Percentiles rank a stretch among this genome's conserved stretches.
Evolutionary conservation across 2,888 invertebrate genomes (phyloP).

Genomic region (Tubulanus polymorphus): DNA sequence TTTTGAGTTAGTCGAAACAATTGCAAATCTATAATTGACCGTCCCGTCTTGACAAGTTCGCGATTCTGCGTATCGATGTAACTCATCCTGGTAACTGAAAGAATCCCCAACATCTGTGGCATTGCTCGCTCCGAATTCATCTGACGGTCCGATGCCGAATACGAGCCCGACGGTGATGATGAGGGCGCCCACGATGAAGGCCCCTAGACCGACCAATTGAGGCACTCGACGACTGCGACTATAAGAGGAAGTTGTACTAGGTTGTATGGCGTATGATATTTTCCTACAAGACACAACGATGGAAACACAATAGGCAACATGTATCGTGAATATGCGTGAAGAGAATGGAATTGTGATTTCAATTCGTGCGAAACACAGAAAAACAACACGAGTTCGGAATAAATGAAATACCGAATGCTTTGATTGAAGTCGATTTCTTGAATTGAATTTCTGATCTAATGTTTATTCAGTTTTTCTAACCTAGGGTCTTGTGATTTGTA

Average conservation of each 20-base stretch:
- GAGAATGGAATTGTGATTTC: too few species aligned
- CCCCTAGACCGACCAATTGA: neutral
- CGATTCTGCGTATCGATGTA: neutral
- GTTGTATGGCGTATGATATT: constrained; percentile 1
- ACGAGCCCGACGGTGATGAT: neutral
- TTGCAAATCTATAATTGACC: neutral
- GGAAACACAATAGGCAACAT: too few species aligned
- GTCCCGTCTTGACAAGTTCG: neutral
- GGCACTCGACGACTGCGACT: neutral
- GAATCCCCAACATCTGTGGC: too few species aligned
- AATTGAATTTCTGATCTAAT: too few species aligned
- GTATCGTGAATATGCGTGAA: too few species aligned
- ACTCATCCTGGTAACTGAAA: neutral
- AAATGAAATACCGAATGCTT: too few species aligned
- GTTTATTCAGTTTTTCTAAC: too few species aligned
- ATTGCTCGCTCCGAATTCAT: neutral
- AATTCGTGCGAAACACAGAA: too few species aligned
- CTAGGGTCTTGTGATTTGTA: too few species aligned
- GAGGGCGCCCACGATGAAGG: neutral
- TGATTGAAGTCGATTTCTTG: too few species aligned
- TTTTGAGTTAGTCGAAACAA: neutral
- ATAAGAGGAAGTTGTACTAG: neutral
- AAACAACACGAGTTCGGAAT: too few species aligned
- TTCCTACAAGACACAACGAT: too few species aligned
- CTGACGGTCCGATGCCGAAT: neutral